phyloP scores from a whole-genome alignment of 2,797 vertebrate species.

The Nasua narica region DNA sequence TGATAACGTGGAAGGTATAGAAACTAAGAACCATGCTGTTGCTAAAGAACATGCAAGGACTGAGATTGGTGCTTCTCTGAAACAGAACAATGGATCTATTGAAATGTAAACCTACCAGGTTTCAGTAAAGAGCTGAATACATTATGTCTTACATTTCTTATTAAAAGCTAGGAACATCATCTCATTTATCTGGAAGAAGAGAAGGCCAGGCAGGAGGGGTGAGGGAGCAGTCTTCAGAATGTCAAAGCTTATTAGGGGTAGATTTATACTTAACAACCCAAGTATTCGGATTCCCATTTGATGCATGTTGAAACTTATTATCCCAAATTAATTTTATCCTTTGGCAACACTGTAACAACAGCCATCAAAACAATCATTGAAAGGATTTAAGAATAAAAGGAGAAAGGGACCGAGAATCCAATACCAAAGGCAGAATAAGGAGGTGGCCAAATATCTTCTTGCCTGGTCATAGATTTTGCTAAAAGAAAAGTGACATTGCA shows the following conservation, averaged over 20 bases:
- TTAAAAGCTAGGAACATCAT: not conserved
- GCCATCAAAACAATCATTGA: not conserved
- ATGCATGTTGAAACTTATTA: not conserved
- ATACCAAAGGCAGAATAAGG: not conserved
- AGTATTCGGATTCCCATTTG: not conserved
- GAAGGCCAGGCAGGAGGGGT: not conserved
- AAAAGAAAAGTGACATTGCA: not conserved
- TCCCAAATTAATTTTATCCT: not conserved
- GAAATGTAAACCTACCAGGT: not conserved
- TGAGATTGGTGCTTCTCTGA: not conserved
- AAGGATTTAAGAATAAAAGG: not conserved
- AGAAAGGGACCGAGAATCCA: not conserved
- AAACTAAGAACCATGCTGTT: not conserved
- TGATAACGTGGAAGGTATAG: not conserved
- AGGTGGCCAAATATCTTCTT: not conserved
- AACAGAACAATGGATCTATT: not conserved
- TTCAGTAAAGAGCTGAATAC: not conserved
- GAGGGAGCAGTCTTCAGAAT: not conserved
- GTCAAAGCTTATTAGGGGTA: not conserved
- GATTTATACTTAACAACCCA: not conserved
- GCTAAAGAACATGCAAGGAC: not conserved
- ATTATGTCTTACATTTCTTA: not conserved
- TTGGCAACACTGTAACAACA: not conserved
- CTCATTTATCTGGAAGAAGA: not conserved
- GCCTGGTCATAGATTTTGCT: not conserved